Base-by-base conservation (phyloP, 1,140 invertebrate genomes). In the Linepithema humile region DNA sequence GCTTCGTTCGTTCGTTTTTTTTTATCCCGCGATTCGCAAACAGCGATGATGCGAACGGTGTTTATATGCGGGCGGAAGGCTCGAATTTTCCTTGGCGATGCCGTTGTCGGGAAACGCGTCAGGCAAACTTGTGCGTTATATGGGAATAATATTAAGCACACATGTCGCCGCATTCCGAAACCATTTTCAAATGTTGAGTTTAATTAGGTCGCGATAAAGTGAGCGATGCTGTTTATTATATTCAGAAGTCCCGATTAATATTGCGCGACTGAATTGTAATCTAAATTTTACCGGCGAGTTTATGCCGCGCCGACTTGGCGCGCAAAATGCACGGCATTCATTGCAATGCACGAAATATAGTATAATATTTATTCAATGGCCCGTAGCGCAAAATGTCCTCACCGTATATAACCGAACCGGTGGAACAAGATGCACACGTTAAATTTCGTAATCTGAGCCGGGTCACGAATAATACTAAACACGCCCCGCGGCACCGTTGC, bases 321-420 rank as follows among this genome's bases (percentile, higher is more conserved):
- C 23, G 45, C 62, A 78, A 78, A 78, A 53, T 40, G 53, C 17
- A 74, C 62, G 20, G 35, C 48, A n/a, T 40, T 69, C 32, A 29
- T 69, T 45, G 23, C 69, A 69, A 67, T 69, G 48, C 35, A 78
- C 62, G 75, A 69, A 69, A 78, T 69, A 45, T 55, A 53, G 48
- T 55, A 55, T 69, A 80, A 80, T 80, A 80, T 80, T 80, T 80
- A 80, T 70, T 70, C 75, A 80, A 80, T 70, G 75, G 35, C n/a
- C 17, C 35, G 53, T 35, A 23, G 64, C 64, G 70, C 75, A 57
- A 53, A 80, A 80, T 70, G 35, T 29, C 64, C 43, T 55, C 2
- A 23, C 45, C 35, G 48, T 69, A 43, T 55, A 69, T 29, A 78
- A 55, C 45, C 62, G 38, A 69, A 62, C 64, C 48, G 23, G 62